Evolutionary conservation across 2,797 vertebrate species (phyloP).

Genomic region (Spea hammondii): DNA sequence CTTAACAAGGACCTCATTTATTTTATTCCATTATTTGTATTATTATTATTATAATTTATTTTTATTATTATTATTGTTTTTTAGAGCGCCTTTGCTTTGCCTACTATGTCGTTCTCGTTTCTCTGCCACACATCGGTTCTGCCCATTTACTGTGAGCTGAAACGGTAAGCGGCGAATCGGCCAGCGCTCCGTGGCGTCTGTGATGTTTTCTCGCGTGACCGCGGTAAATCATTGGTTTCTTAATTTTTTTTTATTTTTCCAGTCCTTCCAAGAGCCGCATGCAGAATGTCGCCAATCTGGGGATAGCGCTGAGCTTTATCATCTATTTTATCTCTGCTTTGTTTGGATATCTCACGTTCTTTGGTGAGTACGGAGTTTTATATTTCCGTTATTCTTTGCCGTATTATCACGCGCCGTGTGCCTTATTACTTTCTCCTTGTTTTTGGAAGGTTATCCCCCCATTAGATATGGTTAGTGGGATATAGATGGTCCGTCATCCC

Average conservation of each 20-base stretch:
- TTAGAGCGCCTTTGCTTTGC: slow-evolving; percentile 88
- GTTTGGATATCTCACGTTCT: slow-evolving; percentile 97
- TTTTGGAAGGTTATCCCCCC: too few species aligned
- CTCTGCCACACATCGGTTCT: slow-evolving; percentile 93
- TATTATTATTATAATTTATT: too few species aligned
- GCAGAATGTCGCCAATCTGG: slow-evolving; percentile 83
- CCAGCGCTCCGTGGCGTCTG: background rate
- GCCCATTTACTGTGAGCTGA: slow-evolving; percentile 93
- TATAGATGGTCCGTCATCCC: too few species aligned
- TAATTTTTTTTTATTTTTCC: slow-evolving; percentile 55
- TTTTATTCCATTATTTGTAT: too few species aligned
- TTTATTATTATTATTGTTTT: slow-evolving; percentile 54
- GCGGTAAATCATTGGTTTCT: background rate
- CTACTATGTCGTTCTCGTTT: slow-evolving; percentile 96
- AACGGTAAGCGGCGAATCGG: slow-evolving; percentile 68
- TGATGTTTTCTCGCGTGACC: background rate
- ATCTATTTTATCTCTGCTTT: slow-evolving; percentile 86
- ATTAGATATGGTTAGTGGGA: too few species aligned
- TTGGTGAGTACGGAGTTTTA: slow-evolving; percentile 69
- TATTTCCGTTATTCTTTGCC: too few species aligned
- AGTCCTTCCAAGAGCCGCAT: slow-evolving; percentile 88
- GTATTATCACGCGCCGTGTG: too few species aligned
- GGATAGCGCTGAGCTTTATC: slow-evolving; percentile 83
- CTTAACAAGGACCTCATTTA: too few species aligned
- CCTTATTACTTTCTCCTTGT: too few species aligned